Evolutionary conservation across 2,797 vertebrate species (phyloP).

Genomic region (Phalloptychus januarius): DNA sequence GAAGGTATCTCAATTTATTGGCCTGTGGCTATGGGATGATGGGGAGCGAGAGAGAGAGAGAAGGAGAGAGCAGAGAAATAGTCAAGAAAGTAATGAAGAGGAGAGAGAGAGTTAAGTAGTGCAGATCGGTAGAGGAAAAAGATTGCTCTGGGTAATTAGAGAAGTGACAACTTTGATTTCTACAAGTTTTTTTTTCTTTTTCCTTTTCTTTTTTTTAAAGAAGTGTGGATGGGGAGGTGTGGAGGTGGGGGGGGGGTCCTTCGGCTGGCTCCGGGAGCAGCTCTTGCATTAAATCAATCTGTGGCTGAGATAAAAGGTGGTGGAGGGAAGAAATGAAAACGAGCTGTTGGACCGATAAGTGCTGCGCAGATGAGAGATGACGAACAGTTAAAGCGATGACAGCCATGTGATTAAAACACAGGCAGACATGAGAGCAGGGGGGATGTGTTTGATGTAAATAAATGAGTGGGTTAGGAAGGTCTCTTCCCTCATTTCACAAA

Average conservation of each 20-base stretch:
- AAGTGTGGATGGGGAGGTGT: not conserved
- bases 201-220: not conserved
- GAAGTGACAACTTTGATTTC: constrained; percentile 78
- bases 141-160: constrained; percentile 79
- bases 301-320: constrained; percentile 63
- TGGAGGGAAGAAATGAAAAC: constrained; percentile 21
- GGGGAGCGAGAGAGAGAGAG: constrained; percentile 45
- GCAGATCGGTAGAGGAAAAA: constrained; percentile 62
- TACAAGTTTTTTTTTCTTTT: constrained; percentile 23
- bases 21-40: constrained; percentile 62
- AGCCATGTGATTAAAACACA: constrained; percentile 43
- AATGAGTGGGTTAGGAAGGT: constrained; percentile 32
- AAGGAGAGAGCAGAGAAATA: constrained; percentile 30
- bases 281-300: constrained; percentile 53
- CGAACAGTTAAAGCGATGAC: constrained; percentile 37
- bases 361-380: constrained; percentile 59
- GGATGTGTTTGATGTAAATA: constrained; percentile 49
- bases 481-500: constrained; percentile 20
- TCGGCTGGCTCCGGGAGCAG: constrained; percentile 42
- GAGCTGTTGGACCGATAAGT: constrained; percentile 54
- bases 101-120: constrained; percentile 36
- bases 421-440: constrained; percentile 11
- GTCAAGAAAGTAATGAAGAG: constrained; percentile 43
- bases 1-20: constrained; percentile 72
- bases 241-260: not conserved